A percentile compares a stretch with the other conserved stretches of the same genome.
Conservation (phyloP, 2,113 vertebrate genomes). For the Engystomops pustulosus region DNA sequence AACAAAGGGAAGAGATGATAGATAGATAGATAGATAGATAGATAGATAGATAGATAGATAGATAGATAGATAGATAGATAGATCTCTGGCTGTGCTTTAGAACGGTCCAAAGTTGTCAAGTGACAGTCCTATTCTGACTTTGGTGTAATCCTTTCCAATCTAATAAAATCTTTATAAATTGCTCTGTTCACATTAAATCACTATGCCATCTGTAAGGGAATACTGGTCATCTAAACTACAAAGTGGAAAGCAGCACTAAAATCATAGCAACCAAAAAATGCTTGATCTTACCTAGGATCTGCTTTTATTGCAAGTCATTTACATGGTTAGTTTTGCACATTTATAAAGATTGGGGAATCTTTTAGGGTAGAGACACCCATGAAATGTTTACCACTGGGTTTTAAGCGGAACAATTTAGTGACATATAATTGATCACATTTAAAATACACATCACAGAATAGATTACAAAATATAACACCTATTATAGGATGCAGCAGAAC, state of each 20-base stretch:
- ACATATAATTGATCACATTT: no score
- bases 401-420: no score
- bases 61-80: background rate
- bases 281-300: background rate
- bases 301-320: background rate
- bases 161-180: conserved; percentile 22
- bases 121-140: background rate
- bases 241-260: conserved; percentile 4
- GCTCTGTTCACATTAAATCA: background rate
- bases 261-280: background rate
- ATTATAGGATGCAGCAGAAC: no score
- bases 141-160: background rate
- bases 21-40: conserved; percentile 1
- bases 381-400: no score
- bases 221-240: background rate
- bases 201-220: background rate
- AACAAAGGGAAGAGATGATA: no score
- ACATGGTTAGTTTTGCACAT: background rate
- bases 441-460: no score
- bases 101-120: background rate
- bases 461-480: no score
- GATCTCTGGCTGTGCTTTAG: background rate
- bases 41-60: conserved; percentile 11
- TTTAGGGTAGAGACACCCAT: no score
- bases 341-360: background rate